Base-by-base conservation (phyloP, 1,140 invertebrate species). In the Drosophila athabasca region DNA sequence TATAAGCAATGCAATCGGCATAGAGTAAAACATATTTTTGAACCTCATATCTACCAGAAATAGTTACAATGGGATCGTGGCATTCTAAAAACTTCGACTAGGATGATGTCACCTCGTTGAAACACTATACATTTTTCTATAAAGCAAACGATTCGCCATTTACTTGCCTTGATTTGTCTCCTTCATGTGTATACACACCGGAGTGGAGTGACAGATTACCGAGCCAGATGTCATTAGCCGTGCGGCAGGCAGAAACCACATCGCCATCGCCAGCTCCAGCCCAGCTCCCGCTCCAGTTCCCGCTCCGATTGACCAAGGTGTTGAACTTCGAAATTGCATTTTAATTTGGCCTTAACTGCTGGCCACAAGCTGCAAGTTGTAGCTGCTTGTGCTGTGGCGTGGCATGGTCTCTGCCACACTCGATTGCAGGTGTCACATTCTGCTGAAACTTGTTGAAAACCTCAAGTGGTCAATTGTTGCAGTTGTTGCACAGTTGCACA, bases 241-340 rank as follows among this genome's bases (percentile, higher is more conserved):
- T 48, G 19, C 31, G 29, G 60, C 43, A 44, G 24, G 8, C 17
- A 45, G 22, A 67, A 69, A 68, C 66, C 66, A 65, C 66, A 69
- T 68, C 44, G 64, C 59, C 54, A 19, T 19, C 17, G 17, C 17
- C 17, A 19, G 17, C 17, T 19, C 17, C 17, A 79, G 79, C 24
- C 24, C 24, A 26, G 24, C 24, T 13, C 35, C 35, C 1, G 35
- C 11, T 39, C 24, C 24, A 26, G 24, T 3, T 13, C 35, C 35
- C 1, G 35, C 11, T 39, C 35, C 35, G 11, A 83, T 78, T 83
- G 79, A 79, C 79, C 81, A 85, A 85, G 76, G 77, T 85, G 81
- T 81, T 85, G 82, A 85, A 74, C 74, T 81, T 74, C 52, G 52
- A 71, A 87, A 87, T 78, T 85, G 80, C 79, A 80, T 84, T 84